A percentile compares a stretch with the other conserved stretches of the same genome.
Evolutionary conservation across 2,888 invertebrate genomes (phyloP).

Genomic region (Furcula furcula): DNA sequence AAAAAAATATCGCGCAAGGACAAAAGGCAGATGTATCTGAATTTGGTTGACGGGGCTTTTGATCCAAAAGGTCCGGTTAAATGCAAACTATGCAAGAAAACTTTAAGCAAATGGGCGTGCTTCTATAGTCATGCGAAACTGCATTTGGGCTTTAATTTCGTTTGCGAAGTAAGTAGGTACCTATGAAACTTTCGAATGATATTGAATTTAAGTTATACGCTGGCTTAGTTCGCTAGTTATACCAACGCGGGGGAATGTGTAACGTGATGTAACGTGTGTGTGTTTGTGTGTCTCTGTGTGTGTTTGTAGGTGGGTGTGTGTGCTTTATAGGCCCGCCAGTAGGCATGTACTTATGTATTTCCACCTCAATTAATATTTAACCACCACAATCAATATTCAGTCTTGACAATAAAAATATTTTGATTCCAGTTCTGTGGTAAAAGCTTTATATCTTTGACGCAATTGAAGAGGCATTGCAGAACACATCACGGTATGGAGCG

Average conservation of each 20-base stretch:
- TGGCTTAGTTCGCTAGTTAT: no score
- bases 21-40: slow-evolving; percentile 25
- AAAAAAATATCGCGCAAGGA: slow-evolving; percentile 20
- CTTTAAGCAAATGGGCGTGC: slow-evolving; percentile 35
- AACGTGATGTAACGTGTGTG: no score
- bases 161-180: slow-evolving; percentile 35
- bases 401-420: not conserved
- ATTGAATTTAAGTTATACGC: no score
- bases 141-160: slow-evolving; percentile 41
- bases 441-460: slow-evolving; percentile 32
- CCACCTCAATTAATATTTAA: no score
- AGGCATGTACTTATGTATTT: no score
- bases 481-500: slow-evolving; percentile 36
- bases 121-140: slow-evolving; percentile 36
- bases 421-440: slow-evolving; percentile 39
- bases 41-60: slow-evolving; percentile 32
- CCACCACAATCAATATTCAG: no score
- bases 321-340: no score
- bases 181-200: not conserved
- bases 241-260: no score
- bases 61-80: slow-evolving; percentile 29
- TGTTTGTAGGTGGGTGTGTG: no score
- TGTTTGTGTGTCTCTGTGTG: no score
- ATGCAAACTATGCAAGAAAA: slow-evolving; percentile 36
- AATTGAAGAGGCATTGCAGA: slow-evolving; percentile 38